A percentile compares a stretch with the other conserved stretches of the same genome.
Evolutionary conservation across 2,113 vertebrate genomes (phyloP).

Genomic region (Gymnobelideus leadbeateri): DNA sequence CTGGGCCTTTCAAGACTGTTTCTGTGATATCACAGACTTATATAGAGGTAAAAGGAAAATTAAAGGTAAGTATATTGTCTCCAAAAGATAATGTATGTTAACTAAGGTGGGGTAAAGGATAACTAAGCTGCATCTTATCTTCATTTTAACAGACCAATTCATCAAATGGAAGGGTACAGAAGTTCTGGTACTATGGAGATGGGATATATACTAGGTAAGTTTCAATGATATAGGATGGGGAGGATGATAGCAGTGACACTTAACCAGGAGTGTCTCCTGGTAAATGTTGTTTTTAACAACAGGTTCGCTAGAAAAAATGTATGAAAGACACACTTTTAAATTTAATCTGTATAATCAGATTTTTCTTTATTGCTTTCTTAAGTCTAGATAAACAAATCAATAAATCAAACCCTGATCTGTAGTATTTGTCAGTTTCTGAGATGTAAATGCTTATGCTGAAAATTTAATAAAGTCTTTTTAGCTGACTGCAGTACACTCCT

Average conservation of each 20-base stretch:
- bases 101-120: no score
- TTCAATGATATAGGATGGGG: no score
- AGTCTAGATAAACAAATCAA: not conserved
- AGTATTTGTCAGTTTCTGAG: not conserved
- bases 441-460: not conserved
- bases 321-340: not conserved
- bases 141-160: not conserved
- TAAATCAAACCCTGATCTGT: not conserved
- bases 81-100: not conserved
- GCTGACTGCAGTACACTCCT: not conserved
- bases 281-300: not conserved
- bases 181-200: not conserved
- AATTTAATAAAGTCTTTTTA: not conserved
- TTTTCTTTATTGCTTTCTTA: not conserved
- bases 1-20: not conserved
- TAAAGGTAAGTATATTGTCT: not conserved
- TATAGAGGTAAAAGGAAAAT: not conserved
- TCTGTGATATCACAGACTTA: not conserved
- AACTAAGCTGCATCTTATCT: no score
- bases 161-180: not conserved
- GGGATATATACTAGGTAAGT: not conserved
- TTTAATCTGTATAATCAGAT: not conserved
- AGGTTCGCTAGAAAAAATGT: not conserved
- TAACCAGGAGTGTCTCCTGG: not conserved
- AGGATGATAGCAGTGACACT: not conserved